phyloP scores from a whole-genome alignment of 2,888 invertebrate genomes.

The Drosophila austrosaltans region DNA sequence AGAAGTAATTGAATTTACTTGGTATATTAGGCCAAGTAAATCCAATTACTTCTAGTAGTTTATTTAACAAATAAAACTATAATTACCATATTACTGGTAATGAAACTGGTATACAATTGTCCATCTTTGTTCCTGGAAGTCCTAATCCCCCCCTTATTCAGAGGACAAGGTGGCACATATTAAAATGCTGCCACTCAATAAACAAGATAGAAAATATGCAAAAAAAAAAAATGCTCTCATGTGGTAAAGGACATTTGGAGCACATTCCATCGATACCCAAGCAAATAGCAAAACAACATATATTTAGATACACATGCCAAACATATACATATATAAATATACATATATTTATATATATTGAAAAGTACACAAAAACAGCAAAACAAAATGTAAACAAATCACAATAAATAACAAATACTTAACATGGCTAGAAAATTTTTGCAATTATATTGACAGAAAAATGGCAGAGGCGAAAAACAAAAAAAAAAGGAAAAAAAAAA shows the following conservation, averaged over 20 bases:
- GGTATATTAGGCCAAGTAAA: no score
- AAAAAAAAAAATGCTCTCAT: conserved; percentile 19
- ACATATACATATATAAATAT: neutral
- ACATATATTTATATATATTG: neutral
- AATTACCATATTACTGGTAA: no score
- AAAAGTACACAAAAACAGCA: conserved; percentile 20
- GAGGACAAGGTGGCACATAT: conserved; percentile 48
- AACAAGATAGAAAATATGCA: conserved; percentile 38
- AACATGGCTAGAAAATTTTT: conserved; percentile 51
- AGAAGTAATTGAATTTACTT: no score
- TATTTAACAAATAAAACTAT: no score
- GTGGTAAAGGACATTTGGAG: conserved; percentile 4
- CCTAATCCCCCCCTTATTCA: no score
- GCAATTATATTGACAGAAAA: conserved; percentile 71
- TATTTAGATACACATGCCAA: neutral
- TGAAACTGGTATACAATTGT: no score
- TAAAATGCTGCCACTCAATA: conserved; percentile 54
- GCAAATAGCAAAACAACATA: neutral
- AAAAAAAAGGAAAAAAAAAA: conserved; percentile 39
- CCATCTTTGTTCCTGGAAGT: no score
- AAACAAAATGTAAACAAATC: conserved; percentile 67
- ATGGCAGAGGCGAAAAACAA: conserved; percentile 54
- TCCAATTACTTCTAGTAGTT: no score
- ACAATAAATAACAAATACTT: conserved; percentile 66
- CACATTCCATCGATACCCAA: conserved; percentile 34